Evolutionary conservation across 1,140 invertebrate genomes (phyloP).

Genomic region (Marisa cornuarietis): DNA sequence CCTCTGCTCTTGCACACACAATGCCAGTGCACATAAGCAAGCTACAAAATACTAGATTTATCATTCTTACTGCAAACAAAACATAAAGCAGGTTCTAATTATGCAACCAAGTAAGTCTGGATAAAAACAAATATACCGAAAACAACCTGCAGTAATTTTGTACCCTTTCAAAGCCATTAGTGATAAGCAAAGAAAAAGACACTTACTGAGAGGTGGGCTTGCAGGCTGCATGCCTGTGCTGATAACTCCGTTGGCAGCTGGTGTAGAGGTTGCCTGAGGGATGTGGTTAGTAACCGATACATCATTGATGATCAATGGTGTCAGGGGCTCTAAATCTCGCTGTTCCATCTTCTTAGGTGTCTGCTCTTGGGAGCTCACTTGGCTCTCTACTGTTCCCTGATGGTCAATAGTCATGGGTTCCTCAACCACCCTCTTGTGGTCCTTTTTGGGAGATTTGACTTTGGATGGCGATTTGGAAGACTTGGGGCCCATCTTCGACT

Average conservation of each 20-base stretch:
- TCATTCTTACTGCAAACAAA: no score
- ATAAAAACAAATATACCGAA: background rate
- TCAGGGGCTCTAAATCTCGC: constrained; percentile 38
- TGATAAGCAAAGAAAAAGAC: background rate
- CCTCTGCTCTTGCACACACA: no score
- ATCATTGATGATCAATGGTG: constrained; percentile 37
- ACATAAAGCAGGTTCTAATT: no score
- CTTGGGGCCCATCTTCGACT: constrained; percentile 12
- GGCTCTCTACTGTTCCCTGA: constrained; percentile 12
- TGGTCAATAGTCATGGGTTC: constrained; percentile 9
- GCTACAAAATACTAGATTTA: no score
- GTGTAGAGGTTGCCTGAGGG: constrained; percentile 49
- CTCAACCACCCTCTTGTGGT: constrained; percentile 11
- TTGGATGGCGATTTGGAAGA: constrained; percentile 24
- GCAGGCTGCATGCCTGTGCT: constrained; percentile 30
- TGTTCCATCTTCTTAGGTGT: constrained; percentile 36
- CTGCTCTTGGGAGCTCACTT: background rate
- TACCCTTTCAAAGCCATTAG: background rate
- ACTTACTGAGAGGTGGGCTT: constrained; percentile 41
- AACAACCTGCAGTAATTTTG: background rate
- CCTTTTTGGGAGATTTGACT: constrained; percentile 7
- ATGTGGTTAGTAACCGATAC: constrained; percentile 33
- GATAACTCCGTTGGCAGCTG: constrained; percentile 46
- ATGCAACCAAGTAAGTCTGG: no score
- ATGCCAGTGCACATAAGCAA: no score